These are phyloP conservation scores for Taeniopygia guttata DNA, from an alignment of 2,797 vertebrate species.

Conservation along the genomic window DNA sequence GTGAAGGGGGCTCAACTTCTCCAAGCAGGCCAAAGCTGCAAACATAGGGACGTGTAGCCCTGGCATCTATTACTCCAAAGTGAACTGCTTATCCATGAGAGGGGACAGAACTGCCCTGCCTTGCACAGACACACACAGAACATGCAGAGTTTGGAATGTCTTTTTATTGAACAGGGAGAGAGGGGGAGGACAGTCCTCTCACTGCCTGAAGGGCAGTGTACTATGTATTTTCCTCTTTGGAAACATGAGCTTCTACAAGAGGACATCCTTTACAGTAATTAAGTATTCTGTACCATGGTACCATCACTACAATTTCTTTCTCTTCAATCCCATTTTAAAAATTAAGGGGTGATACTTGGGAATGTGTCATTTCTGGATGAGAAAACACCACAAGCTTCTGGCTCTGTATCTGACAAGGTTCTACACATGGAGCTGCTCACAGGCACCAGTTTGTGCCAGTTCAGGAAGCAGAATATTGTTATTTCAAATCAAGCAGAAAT, in stretches of 20 bases:
- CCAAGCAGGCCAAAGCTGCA: not conserved
- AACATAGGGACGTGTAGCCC: not conserved
- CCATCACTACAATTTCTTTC: not conserved
- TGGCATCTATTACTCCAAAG: not conserved
- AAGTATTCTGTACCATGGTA: not conserved
- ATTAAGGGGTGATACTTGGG: not conserved
- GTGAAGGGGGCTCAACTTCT: not conserved
- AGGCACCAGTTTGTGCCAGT: not conserved
- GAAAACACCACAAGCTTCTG: not conserved
- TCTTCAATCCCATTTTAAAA: not conserved
- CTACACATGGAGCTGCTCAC: not conserved
- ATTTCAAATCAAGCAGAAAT: not conserved
- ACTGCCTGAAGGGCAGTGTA: not conserved
- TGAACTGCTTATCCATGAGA: not conserved
- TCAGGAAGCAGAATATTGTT: not conserved
- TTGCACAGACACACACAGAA: not conserved
- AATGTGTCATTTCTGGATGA: accelerated
- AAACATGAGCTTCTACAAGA: not conserved
- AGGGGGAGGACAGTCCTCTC: not conserved
- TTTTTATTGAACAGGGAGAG: not conserved
- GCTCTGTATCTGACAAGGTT: not conserved
- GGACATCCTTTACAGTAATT: not conserved
- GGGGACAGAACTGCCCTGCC: accelerated
- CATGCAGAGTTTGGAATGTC: accelerated
- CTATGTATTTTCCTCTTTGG: not conserved